Conservation (phyloP, 92 coral and sea anemone genomes). For the Micromussa lordhowensis region DNA sequence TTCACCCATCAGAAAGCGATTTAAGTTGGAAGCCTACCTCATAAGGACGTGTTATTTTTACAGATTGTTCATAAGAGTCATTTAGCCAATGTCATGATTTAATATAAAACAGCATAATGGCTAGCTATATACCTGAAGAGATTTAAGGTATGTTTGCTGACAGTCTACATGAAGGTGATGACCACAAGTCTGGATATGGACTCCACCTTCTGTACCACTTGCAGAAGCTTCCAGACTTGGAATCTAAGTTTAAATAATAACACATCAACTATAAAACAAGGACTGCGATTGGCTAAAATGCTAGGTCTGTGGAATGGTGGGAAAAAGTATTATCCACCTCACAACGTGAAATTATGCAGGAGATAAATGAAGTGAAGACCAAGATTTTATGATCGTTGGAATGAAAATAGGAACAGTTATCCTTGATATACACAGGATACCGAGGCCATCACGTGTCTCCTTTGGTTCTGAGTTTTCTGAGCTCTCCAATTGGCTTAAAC, state of each 20-base stretch:
- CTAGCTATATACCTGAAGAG: conserved; percentile 77
- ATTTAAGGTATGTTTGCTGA: conserved; percentile 89
- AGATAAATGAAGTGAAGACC: too few relatives aligned
- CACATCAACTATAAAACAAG: neutral
- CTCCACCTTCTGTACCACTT: conserved; percentile 91
- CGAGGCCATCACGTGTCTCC: too few relatives aligned
- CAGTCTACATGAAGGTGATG: conserved; percentile 95
- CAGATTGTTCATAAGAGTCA: neutral
- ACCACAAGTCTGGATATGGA: conserved; percentile 97
- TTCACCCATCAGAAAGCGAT: too few relatives aligned
- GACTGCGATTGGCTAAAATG: neutral
- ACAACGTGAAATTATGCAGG: neutral
- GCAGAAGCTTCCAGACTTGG: conserved; percentile 83
- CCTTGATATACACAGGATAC: too few relatives aligned
- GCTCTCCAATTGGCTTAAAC: neutral
- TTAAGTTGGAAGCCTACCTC: too few relatives aligned
- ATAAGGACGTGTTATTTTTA: neutral
- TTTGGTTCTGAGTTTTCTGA: neutral
- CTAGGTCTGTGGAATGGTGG: neutral
- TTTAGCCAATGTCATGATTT: neutral
- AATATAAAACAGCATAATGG: neutral
- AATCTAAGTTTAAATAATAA: conserved; percentile 46
- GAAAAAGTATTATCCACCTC: neutral
- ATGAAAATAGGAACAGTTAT: too few relatives aligned
- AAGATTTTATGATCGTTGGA: too few relatives aligned